These are phyloP conservation scores for Bufo gargarizans DNA, from an alignment of 2,113 vertebrate genomes.

Conservation along the genomic window DNA sequence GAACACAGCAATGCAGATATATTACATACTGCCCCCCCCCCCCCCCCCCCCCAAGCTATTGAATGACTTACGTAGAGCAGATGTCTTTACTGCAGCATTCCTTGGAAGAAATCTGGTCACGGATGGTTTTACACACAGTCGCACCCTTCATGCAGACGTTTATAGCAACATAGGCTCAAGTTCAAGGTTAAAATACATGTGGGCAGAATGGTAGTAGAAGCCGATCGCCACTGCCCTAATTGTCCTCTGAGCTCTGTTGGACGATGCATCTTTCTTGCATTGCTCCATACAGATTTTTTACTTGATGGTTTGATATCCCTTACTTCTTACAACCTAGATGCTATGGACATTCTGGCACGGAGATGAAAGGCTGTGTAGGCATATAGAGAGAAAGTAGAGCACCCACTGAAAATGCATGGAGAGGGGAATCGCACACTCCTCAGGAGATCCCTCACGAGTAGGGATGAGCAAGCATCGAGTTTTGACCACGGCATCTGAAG, in stretches of 20 bases:
- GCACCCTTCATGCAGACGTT: slow-evolving; percentile 45
- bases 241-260: neutral
- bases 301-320: neutral
- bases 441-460: too few relatives aligned
- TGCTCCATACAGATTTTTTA: neutral
- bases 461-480: too few relatives aligned
- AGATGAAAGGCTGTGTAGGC: too few relatives aligned
- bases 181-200: slow-evolving; percentile 47
- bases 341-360: too few relatives aligned
- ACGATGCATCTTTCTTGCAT: neutral
- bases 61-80: slow-evolving; percentile 52
- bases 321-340: neutral
- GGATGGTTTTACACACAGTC: slow-evolving; percentile 43
- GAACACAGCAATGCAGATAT: slow-evolving; percentile 13
- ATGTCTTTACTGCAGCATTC: slow-evolving; percentile 53
- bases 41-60: neutral
- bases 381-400: too few relatives aligned
- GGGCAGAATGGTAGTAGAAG: neutral
- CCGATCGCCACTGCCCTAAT: neutral
- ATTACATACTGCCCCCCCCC: neutral
- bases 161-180: slow-evolving; percentile 38
- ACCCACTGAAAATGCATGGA: too few relatives aligned
- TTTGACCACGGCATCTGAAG: too few relatives aligned
- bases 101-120: slow-evolving; percentile 48
- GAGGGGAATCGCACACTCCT: too few relatives aligned